Percentiles rank a stretch among this genome's conserved stretches.
Conservation (phyloP, 1,140 invertebrate species). For the Listronotus oregonensis region DNA sequence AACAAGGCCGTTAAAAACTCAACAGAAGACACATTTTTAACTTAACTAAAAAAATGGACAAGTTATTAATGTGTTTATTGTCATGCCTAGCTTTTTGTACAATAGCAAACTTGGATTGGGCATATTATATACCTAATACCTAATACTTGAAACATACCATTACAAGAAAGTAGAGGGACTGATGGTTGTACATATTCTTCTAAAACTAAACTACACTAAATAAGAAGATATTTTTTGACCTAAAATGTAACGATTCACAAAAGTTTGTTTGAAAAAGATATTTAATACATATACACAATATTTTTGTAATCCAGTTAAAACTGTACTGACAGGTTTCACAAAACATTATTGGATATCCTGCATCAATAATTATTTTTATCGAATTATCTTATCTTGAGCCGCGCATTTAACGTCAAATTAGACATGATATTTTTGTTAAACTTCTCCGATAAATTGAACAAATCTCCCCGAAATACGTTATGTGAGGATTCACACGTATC, state of each 20-base stretch:
- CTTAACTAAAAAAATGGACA: no score
- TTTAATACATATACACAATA: constrained; percentile 14
- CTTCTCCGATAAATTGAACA: no score
- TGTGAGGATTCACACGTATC: constrained; percentile 4
- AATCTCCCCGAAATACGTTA: no score
- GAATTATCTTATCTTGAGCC: constrained; percentile 6
- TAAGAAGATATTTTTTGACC: no score
- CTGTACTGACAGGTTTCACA: constrained; percentile 11
- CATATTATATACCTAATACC: no score
- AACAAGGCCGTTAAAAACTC: no score
- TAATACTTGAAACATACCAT: constrained; percentile 7
- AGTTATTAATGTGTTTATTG: no score
- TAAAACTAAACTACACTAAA: no score
- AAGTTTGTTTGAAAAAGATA: neutral
- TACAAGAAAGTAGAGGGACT: constrained; percentile 9
- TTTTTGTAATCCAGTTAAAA: constrained; percentile 8
- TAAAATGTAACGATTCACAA: neutral
- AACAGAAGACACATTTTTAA: no score
- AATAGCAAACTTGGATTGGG: no score
- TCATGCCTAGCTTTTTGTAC: no score
- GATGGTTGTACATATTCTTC: constrained; percentile 4
- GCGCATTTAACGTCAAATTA: neutral
- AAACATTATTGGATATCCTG: constrained; percentile 4
- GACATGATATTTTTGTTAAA: neutral
- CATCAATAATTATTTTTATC: constrained; percentile 26